phyloP scores from a whole-genome alignment of 2,113 vertebrate species.

The Cyprinus carpio region DNA sequence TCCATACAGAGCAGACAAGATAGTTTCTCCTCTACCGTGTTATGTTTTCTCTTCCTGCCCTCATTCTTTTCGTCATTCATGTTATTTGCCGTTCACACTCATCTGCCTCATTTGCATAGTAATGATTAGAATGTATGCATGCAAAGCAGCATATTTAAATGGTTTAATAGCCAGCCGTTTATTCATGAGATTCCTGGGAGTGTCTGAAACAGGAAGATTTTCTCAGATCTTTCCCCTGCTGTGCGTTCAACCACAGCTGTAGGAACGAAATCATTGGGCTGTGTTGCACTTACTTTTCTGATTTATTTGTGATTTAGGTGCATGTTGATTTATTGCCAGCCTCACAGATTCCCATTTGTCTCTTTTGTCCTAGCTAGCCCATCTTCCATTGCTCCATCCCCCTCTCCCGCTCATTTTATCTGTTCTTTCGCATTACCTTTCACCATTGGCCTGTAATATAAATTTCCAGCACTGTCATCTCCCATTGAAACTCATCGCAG shows the following conservation, averaged over 20 bases:
- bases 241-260: not conserved
- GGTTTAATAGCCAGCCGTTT: constrained; percentile 38
- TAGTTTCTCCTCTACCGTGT: not conserved
- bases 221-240: constrained; percentile 13
- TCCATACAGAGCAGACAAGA: not conserved
- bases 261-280: too few relatives aligned
- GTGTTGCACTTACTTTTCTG: not conserved
- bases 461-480: constrained; percentile 5
- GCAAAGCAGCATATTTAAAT: constrained; percentile 44
- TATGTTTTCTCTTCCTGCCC: not conserved
- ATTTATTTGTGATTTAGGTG: constrained; percentile 8
- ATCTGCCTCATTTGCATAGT: constrained; percentile 49
- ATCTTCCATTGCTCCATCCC: constrained; percentile 2
- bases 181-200: constrained; percentile 47
- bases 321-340: constrained; percentile 4
- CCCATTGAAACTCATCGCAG: constrained; percentile 21
- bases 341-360: constrained; percentile 22
- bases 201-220: constrained; percentile 8
- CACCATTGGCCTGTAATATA: constrained; percentile 17
- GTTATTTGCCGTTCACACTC: constrained; percentile 15
- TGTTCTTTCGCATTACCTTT: constrained; percentile 5
- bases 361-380: constrained; percentile 13
- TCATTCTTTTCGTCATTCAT: not conserved
- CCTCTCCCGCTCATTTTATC: constrained; percentile 10
- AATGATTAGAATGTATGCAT: constrained; percentile 41